Conservation (phyloP, 23 tunicate genomes). For the Phallusia fumigata region DNA sequence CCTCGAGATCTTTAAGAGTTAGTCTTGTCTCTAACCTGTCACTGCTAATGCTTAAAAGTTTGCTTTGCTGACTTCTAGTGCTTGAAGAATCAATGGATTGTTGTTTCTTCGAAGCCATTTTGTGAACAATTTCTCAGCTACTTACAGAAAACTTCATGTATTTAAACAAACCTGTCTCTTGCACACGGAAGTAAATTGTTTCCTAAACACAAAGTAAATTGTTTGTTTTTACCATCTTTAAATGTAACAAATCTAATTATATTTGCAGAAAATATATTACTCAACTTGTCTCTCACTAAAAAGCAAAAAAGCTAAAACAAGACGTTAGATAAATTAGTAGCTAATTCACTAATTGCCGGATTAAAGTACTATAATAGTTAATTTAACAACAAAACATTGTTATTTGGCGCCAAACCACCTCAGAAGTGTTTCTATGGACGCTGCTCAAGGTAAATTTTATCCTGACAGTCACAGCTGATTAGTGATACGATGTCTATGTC, state of each 20-base stretch:
- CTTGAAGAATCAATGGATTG: constrained; percentile 57
- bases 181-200: neutral
- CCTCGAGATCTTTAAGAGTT: constrained; percentile 56
- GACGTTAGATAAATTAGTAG: no score
- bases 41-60: constrained; percentile 25
- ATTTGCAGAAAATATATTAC: no score
- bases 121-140: neutral
- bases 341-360: no score
- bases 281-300: no score
- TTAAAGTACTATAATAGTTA: no score
- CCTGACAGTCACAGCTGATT: neutral
- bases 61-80: constrained; percentile 66
- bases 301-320: no score
- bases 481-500: neutral
- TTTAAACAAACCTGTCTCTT: neutral
- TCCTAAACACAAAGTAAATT: neutral
- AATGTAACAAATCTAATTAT: neutral
- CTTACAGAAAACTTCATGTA: neutral
- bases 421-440: neutral
- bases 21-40: constrained; percentile 67
- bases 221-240: neutral
- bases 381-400: neutral
- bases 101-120: constrained; percentile 10
- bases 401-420: neutral
- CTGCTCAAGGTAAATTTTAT: neutral